Evolutionary conservation across 2,113 vertebrate genomes (phyloP), one percentile per base, ranked within the genome.

Genomic region (Pelecanoides urinatrix): DNA sequence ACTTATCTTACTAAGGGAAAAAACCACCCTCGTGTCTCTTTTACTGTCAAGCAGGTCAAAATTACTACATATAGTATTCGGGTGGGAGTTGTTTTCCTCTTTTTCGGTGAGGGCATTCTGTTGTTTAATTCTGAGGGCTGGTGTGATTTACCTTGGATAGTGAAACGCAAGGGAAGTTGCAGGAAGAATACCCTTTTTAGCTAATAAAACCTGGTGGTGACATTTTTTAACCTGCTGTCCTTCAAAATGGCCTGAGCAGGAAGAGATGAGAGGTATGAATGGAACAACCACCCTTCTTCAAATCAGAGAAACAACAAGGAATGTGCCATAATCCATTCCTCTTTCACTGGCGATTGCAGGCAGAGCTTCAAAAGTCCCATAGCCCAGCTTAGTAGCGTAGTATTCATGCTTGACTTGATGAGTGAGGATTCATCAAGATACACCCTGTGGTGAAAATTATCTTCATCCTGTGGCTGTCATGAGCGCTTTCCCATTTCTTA

Each of bases 231-330:
- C 25, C 23, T 71, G 12, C 16, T 79, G 9, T 66, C 53, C 47
- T 67, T 91, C 22, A 25, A 44, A 90, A 77, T 65, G 13, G 14
- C 40, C 36, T 55, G 38, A 21, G n/a, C 30, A 81, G 82, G 88
- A 87, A 94, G 58, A 92, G 90, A 61, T 96, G 97, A 97, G 97
- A 98, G 94, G 66, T 98, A 93, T 95, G 94, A 96, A 77, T 7
- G 42, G 86, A 91, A 52, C 34, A 91, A 49, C 42, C 61, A 71
- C 17, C 2, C 27, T 90, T 17, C 81, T 71, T 40, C 58, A 22
- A 58, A 7, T 22, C 9, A 17, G 61, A 72, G 49, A 62, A 83
- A 83, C 45, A 76, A 23, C 7, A 72, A 75, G 27, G 26, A 71
- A 53, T 27, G 82, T 72, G 94, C n/a, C 67, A 84, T 91, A 72